These are phyloP conservation scores for Coleophora flavipennella DNA, from an alignment of 2,888 invertebrate genomes.

Conservation along the genomic window DNA sequence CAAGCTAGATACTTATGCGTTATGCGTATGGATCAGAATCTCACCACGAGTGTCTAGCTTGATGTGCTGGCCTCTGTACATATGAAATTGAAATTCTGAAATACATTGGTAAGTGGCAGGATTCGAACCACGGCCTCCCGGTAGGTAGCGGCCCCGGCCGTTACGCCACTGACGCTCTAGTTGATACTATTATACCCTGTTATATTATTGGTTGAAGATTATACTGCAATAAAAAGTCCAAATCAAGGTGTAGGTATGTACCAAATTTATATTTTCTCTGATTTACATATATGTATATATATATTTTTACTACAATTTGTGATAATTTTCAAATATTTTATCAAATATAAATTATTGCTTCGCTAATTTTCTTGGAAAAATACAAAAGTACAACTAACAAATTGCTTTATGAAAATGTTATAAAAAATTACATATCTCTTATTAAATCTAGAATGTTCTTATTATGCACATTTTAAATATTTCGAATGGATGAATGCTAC, in stretches of 20 bases:
- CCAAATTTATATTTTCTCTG: slow-evolving; percentile 65
- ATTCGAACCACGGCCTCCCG: too few species aligned
- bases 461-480: slow-evolving; percentile 55
- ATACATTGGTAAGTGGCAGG: too few species aligned
- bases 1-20: too few species aligned
- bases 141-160: too few species aligned
- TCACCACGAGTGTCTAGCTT: too few species aligned
- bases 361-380: slow-evolving; percentile 61
- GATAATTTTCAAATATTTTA: slow-evolving; percentile 51
- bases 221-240: slow-evolving; percentile 37
- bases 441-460: slow-evolving; percentile 45
- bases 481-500: slow-evolving; percentile 42
- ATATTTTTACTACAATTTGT: slow-evolving; percentile 51
- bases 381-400: slow-evolving; percentile 64
- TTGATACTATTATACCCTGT: too few species aligned
- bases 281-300: slow-evolving; percentile 62
- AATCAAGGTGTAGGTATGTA: slow-evolving; percentile 60
- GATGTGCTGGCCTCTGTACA: too few species aligned
- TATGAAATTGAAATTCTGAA: too few species aligned
- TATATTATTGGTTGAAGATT: too few species aligned
- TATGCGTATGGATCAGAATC: too few species aligned
- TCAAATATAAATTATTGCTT: slow-evolving; percentile 63
- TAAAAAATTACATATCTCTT: slow-evolving; percentile 63
- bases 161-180: too few species aligned
- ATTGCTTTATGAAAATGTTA: slow-evolving; percentile 56